phyloP scores from a whole-genome alignment of 2,888 invertebrate genomes.

The Chrysolina oricalcia region DNA sequence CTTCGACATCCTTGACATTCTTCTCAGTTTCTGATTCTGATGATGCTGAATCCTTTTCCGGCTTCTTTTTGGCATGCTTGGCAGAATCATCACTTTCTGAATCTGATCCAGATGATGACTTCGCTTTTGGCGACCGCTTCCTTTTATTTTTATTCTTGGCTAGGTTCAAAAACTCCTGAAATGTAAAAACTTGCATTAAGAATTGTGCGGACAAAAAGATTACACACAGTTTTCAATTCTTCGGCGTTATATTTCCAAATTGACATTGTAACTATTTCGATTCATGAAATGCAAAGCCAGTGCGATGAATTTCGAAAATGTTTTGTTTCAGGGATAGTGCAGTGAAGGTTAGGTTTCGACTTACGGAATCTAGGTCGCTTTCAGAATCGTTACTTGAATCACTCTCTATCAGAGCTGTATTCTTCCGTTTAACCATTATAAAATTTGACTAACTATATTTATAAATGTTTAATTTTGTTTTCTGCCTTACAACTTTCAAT shows the following conservation, averaged over 20 bases:
- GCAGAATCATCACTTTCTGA: conserved; percentile 68
- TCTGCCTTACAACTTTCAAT: background rate
- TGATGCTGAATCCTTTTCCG: conserved; percentile 61
- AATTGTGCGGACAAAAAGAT: background rate
- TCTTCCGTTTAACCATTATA: conserved; percentile 88
- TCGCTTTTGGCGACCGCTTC: conserved; percentile 70
- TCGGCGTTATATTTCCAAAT: conserved; percentile 4
- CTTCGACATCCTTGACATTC: conserved; percentile 67
- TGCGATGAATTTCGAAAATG: background rate
- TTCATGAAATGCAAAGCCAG: background rate
- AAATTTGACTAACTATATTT: too few species aligned
- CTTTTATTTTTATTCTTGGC: conserved; percentile 86
- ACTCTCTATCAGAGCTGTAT: conserved; percentile 87
- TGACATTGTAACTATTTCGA: background rate
- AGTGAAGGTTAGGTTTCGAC: conserved; percentile 61
- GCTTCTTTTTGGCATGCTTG: conserved; percentile 61
- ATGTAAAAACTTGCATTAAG: conserved; percentile 24
- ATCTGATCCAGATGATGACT: conserved; percentile 66
- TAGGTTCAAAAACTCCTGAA: conserved; percentile 85
- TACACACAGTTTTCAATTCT: background rate
- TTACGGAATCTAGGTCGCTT: conserved; percentile 89
- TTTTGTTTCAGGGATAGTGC: too few species aligned
- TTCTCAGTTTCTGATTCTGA: conserved; percentile 71
- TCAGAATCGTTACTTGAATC: conserved; percentile 74
- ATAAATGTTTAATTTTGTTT: background rate